Evolutionary conservation across 2,797 vertebrate species (phyloP).

Genomic region (Capromys pilorides): DNA sequence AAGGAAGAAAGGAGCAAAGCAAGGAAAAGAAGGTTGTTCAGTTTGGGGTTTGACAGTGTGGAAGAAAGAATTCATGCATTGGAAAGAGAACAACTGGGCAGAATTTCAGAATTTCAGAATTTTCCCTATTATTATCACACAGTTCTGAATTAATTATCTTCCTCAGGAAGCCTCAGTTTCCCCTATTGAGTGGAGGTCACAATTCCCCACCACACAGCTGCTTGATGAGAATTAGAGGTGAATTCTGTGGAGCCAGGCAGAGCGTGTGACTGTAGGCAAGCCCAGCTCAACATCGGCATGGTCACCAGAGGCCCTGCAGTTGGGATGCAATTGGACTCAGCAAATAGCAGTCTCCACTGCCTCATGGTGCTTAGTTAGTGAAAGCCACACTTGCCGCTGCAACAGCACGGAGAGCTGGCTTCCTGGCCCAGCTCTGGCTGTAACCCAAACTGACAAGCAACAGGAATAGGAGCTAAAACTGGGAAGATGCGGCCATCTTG

Average conservation of each 20-base stretch:
- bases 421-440: not conserved
- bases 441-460: constrained; percentile 35
- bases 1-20: not conserved
- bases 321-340: not conserved
- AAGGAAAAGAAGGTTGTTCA: not conserved
- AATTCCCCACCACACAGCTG: not conserved
- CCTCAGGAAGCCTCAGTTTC: not conserved
- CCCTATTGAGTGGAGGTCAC: not conserved
- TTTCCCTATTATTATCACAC: not conserved
- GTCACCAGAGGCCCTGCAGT: not conserved
- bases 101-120: too few relatives aligned
- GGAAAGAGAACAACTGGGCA: not conserved
- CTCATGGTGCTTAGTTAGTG: not conserved
- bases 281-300: not conserved
- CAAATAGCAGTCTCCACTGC: constrained; percentile 3
- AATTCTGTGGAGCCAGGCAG: not conserved
- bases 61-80: not conserved
- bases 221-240: constrained; percentile 18
- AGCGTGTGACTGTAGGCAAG: not conserved
- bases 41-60: not conserved
- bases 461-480: constrained; percentile 35
- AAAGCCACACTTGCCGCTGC: not conserved
- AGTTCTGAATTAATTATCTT: constrained; percentile 33
- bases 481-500: constrained; percentile 42
- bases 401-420: not conserved